A percentile compares a stretch with the other conserved stretches of the same genome.
Evolutionary conservation across 2,888 invertebrate genomes (phyloP).

Genomic region (Apotomis turbidana): DNA sequence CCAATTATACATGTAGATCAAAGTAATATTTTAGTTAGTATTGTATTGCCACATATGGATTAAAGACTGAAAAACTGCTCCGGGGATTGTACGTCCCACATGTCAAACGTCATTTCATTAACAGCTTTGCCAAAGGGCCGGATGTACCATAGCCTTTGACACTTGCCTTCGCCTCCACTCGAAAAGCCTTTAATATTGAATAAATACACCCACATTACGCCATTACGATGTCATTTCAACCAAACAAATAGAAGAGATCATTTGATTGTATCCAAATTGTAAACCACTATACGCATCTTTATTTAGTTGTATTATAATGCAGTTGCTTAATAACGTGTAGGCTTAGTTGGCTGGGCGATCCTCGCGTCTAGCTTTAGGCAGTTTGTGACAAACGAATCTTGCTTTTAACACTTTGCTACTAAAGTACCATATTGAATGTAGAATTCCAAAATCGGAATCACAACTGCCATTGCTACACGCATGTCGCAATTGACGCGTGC

Average conservation of each 20-base stretch:
- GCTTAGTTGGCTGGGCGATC: conserved; percentile 62
- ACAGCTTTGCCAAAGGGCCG: conserved; percentile 61
- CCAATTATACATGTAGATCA: too few relatives aligned
- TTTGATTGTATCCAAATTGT: conserved; percentile 34
- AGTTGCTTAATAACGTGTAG: conserved; percentile 76
- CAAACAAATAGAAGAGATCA: conserved; percentile 47
- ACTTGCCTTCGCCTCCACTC: conserved; percentile 60
- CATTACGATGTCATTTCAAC: conserved; percentile 62
- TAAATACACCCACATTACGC: conserved; percentile 69
- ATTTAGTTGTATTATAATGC: conserved; percentile 58
- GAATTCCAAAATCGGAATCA: conserved; percentile 63
- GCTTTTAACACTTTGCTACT: conserved; percentile 46
- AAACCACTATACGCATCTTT: conserved; percentile 47
- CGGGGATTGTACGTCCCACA: conserved; percentile 18
- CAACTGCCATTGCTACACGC: conserved; percentile 48
- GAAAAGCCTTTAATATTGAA: conserved; percentile 69
- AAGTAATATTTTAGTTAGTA: too few relatives aligned
- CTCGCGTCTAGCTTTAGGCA: conserved; percentile 57
- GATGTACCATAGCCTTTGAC: conserved; percentile 68
- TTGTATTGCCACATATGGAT: neutral
- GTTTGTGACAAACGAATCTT: conserved; percentile 43
- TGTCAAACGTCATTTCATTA: conserved; percentile 49
- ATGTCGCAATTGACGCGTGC: conserved; percentile 79
- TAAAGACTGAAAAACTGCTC: neutral
- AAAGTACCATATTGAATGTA: conserved; percentile 47